Base-by-base conservation (phyloP, 2,113 vertebrate species). In the Cavia porcellus region DNA sequence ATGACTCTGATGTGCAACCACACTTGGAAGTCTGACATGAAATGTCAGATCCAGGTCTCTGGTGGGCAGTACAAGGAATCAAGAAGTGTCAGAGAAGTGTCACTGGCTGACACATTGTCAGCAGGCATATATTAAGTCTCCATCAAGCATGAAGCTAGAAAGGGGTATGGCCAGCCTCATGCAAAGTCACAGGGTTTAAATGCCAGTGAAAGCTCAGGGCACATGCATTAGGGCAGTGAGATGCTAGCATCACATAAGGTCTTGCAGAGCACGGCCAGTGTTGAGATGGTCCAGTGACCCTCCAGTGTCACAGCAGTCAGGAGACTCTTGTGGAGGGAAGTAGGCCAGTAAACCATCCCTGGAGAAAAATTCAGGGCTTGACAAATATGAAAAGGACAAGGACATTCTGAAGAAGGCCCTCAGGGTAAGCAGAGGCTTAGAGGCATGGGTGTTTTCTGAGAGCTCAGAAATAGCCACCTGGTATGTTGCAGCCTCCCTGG, bases 11-110 rank as follows among this genome's bases (percentile, higher is more conserved):
- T 81, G 19, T 75, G 52, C 47, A 75, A 42, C 45, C 61, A 88
- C 50, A 24, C 75, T 94, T 90, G 84, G 45, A 97, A 87, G 38
- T 87, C 85, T 87, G n/a, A 47, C 75, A 59, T 92, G n/a, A 90
- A 88, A 75, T 77, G 24, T 84, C 88, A 87, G 45, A 70, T 80
- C 42, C 45, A 75, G 24, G 70, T 90, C 15, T 93, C 85, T 84
- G 59, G 19, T 83, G 74, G 45, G 38, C 24, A 87, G 87, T 38
- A 28, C 9, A 22, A 25, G 24, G 5, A 86, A 42, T 52, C 80
- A n/a, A 59, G 55, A 72, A 86, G 28, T 79, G 50, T 77, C 70
- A 32, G 89, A 74, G 45, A 97, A 47, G 19, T 75, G 7, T 83
- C 45, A 10, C 7, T 81, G 32, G 45, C 86, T 75, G 22, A 70